phyloP scores from a whole-genome alignment of 2,888 invertebrate genomes.

The Noctuana brunneofusca region DNA sequence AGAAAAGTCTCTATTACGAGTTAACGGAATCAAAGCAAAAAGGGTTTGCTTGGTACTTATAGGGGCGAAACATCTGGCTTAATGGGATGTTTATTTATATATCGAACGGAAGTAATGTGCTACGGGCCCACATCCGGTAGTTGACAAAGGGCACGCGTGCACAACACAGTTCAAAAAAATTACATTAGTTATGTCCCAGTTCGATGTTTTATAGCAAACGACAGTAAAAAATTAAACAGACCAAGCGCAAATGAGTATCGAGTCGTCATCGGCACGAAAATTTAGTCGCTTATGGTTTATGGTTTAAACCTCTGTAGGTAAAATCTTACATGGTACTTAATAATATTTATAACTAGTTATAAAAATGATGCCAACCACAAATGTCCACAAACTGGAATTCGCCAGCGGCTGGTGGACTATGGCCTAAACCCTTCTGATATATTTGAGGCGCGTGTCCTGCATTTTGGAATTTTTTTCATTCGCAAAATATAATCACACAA shows the following conservation, averaged over 20 bases:
- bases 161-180: slow-evolving; percentile 41
- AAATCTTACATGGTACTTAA: no score
- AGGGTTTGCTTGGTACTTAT: slow-evolving; percentile 25
- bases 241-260: neutral
- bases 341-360: no score
- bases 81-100: slow-evolving; percentile 69
- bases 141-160: slow-evolving; percentile 53
- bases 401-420: no score
- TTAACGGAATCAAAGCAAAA: slow-evolving; percentile 31
- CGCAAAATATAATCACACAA: no score
- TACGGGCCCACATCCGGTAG: slow-evolving; percentile 69
- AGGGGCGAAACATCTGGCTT: slow-evolving; percentile 69
- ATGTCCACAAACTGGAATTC: no score
- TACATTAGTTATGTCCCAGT: slow-evolving; percentile 21
- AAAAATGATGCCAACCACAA: no score
- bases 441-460: no score
- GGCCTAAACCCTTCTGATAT: no score
- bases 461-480: no score
- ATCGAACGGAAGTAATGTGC: slow-evolving; percentile 68
- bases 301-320: no score
- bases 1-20: neutral
- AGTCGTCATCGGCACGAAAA: neutral
- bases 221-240: slow-evolving; percentile 9
- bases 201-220: slow-evolving; percentile 17
- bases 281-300: no score